Evolutionary conservation across 2,113 vertebrate species (phyloP).

Genomic region (Hydropotes inermis): DNA sequence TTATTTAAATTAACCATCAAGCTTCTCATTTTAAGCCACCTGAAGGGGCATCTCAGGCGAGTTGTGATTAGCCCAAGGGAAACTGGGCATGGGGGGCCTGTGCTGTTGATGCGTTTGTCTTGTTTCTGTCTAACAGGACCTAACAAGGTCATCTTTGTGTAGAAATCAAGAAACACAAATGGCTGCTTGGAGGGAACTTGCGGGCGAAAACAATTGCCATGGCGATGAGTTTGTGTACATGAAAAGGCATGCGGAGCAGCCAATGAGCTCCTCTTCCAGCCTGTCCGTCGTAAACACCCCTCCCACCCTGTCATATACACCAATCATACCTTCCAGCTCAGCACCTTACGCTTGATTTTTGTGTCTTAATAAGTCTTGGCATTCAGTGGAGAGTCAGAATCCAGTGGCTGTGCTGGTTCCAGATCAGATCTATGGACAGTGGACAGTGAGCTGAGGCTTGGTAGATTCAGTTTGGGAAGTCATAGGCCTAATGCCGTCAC

Average conservation of each 20-base stretch:
- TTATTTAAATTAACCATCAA: constrained; percentile 7
- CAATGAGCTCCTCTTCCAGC: background rate
- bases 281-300: background rate
- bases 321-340: background rate
- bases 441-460: background rate
- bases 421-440: too few relatives aligned
- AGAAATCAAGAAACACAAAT: constrained; percentile 19
- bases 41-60: background rate
- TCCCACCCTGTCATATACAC: background rate
- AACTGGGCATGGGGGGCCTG: background rate
- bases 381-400: background rate
- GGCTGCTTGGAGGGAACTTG: background rate
- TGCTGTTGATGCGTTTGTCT: background rate
- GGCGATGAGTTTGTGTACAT: background rate
- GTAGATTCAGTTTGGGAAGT: background rate
- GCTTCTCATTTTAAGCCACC: background rate
- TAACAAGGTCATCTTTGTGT: background rate
- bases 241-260: fast-evolving
- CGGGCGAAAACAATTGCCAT: background rate
- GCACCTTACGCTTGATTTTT: background rate
- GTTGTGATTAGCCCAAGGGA: background rate
- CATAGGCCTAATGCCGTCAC: background rate
- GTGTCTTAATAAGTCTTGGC: background rate
- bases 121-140: background rate
- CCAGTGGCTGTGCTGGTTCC: background rate